A percentile compares a stretch with the other conserved stretches of the same genome.
phyloP scores from a whole-genome alignment of 1,140 invertebrate genomes.

The Choristoneura fumiferana region DNA sequence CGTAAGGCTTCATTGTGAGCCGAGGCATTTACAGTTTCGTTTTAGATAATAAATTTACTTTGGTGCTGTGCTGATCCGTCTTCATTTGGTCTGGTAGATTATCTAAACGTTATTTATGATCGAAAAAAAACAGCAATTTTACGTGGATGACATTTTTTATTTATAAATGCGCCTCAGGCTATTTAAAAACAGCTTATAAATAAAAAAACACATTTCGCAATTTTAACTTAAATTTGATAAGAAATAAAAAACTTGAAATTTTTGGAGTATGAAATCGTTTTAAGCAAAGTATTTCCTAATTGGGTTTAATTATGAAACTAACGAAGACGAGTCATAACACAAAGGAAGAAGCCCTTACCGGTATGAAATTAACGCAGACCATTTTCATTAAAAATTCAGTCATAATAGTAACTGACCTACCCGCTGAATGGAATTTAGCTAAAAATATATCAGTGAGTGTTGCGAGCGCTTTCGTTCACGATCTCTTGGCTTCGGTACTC shows the following conservation, averaged over 20 bases:
- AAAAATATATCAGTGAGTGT: slow-evolving; percentile 57
- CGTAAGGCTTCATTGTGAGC: not conserved
- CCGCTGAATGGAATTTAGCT: slow-evolving; percentile 58
- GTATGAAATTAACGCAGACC: slow-evolving; percentile 21
- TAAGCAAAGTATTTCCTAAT: too few relatives aligned
- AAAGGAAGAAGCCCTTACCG: not conserved
- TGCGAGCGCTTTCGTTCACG: slow-evolving; percentile 64
- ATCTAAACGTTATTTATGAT: too few relatives aligned
- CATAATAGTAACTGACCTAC: slow-evolving; percentile 71
- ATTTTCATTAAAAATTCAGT: slow-evolving; percentile 63
- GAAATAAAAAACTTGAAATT: too few relatives aligned
- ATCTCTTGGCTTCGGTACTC: slow-evolving; percentile 42
- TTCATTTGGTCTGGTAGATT: too few relatives aligned
- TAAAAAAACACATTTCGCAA: too few relatives aligned
- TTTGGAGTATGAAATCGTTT: too few relatives aligned
- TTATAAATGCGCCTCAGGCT: not conserved
- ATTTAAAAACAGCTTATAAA: too few relatives aligned
- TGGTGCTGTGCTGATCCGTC: not conserved
- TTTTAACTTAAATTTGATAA: too few relatives aligned
- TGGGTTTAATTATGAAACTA: not conserved
- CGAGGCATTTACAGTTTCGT: not conserved
- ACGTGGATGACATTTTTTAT: too few relatives aligned
- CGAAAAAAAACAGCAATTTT: too few relatives aligned
- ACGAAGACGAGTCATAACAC: not conserved
- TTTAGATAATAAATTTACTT: not conserved